A percentile compares a stretch with the other conserved stretches of the same genome.
Conservation (phyloP, 92 coral and sea anemone species). For the Porites cylindrica region DNA sequence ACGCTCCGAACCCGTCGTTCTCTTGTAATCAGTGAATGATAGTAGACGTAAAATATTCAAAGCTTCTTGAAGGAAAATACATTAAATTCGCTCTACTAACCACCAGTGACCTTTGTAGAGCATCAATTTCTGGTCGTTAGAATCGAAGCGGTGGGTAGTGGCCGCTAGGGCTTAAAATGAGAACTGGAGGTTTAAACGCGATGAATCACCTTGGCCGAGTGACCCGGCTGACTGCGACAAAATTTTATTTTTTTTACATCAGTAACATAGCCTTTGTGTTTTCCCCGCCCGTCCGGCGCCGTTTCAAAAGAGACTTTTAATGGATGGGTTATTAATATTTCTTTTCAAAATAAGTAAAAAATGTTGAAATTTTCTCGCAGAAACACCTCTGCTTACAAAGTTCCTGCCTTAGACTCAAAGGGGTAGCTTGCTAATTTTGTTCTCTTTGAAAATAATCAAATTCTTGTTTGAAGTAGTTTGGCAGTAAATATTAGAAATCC, state of each 20-base stretch:
- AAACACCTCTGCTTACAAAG: neutral
- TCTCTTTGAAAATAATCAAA: neutral
- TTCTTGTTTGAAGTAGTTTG: neutral
- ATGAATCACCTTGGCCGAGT: neutral
- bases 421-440: constrained; percentile 6
- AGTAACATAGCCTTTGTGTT: constrained; percentile 11
- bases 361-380: constrained; percentile 10
- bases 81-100: neutral
- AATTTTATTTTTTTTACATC: neutral
- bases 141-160: neutral
- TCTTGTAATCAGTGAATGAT: neutral
- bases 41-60: neutral
- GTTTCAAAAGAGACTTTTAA: constrained; percentile 27
- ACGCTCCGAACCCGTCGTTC: neutral
- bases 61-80: neutral
- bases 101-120: neutral
- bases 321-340: constrained; percentile 29
- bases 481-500: neutral
- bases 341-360: constrained; percentile 24
- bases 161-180: neutral
- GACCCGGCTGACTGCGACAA: neutral
- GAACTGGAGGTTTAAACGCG: neutral
- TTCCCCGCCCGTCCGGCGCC: constrained; percentile 48
- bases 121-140: neutral
- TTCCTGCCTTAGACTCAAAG: neutral